Base-by-base conservation (phyloP, 1,140 invertebrate species). In the Hylyphantes graminicola region DNA sequence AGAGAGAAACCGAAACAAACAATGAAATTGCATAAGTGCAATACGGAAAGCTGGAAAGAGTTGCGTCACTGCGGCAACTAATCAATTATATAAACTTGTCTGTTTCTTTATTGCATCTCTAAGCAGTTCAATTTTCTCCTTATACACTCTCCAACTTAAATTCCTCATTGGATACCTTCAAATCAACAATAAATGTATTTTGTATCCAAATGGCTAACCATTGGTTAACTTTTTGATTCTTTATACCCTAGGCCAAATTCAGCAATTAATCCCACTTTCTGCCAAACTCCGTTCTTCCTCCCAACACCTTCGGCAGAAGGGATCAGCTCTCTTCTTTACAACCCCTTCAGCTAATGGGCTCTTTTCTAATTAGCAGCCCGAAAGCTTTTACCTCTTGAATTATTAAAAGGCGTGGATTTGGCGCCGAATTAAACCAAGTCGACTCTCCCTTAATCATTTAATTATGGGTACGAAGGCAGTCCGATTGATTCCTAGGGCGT, bases 321-420 rank as follows among this genome's bases (percentile, higher is more conserved):
- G 79, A 81, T 81, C 79, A 81, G 35, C 54, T 54, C 53, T 57
- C 80, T 65, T 63, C 68, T 61, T 75, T 74, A 55, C 35, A 35
- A 35, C 35, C 54, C 55, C 57, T 51, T 35, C 51, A 10, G 17
- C 72, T 74, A 83, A 74, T 74, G 80, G 80, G 67, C 59, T 57
- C 12, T 54, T 63, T 55, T 81, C 79, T 83, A 83, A 83, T 83
- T 83, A 83, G 80, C 59, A 75, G 80, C 17, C 63, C 50, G 80
- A 75, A 83, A 75, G 80, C 80, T 83, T 83, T 83, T 83, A 83
- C 80, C 80, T 83, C 72, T 59, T 83, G 80, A 83, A 83, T 83
- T 83, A 83, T 83, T 83, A 83, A 83, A 83, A 83, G 80, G 80
- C 80, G 80, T 59, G 80, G 80, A 75, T 83, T 83, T 83, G 80